Evolutionary conservation across 2,888 invertebrate species (phyloP).

Genomic region (Eupithecia subfuscata): DNA sequence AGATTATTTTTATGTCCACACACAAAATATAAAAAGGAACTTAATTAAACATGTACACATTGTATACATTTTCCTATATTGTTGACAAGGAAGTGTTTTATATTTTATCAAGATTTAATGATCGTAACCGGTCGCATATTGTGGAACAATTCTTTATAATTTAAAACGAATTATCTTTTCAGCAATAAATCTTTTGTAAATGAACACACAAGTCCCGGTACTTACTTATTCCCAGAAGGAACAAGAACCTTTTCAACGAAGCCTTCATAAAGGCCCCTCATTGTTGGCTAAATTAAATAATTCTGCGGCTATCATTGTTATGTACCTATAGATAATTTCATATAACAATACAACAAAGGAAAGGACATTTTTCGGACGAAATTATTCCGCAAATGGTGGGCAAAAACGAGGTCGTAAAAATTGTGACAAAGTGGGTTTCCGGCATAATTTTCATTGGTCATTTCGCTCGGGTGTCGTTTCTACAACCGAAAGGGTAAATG

Average conservation of each 20-base stretch:
- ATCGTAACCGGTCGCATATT: neutral
- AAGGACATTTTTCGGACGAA: constrained; percentile 46
- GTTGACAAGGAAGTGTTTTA: no score
- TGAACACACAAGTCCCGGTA: neutral
- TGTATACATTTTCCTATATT: no score
- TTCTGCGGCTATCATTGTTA: constrained; percentile 38
- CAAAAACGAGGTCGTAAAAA: constrained; percentile 33
- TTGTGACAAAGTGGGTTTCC: constrained; percentile 17
- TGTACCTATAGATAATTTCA: constrained; percentile 48
- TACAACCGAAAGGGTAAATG: constrained; percentile 13
- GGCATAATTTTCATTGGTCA: constrained; percentile 22
- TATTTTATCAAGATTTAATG: no score
- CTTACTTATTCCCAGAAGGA: constrained; percentile 3
- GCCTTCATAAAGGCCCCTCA: constrained; percentile 27
- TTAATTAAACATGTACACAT: no score
- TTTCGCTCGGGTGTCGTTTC: neutral
- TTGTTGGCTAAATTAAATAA: constrained; percentile 33
- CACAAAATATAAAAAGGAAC: no score
- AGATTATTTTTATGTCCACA: no score
- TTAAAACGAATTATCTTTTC: neutral
- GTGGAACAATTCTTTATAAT: neutral
- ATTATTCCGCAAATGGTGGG: constrained; percentile 48
- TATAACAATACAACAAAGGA: constrained; percentile 55
- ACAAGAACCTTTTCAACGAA: constrained; percentile 18
- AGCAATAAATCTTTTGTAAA: neutral